phyloP scores from a whole-genome alignment of 1,140 invertebrate species.

The Trichonephila inaurata region DNA sequence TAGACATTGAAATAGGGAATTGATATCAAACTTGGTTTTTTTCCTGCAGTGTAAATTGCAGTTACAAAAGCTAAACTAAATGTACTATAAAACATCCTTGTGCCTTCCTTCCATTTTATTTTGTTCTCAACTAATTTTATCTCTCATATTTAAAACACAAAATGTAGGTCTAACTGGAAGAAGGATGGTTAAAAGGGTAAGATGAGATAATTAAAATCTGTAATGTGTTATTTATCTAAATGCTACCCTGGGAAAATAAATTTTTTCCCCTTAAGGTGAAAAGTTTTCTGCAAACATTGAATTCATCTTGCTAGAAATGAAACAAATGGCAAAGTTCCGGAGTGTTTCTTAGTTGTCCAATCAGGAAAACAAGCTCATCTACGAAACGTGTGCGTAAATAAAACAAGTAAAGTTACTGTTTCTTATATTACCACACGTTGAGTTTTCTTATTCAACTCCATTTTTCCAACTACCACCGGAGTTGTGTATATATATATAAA shows the following conservation, averaged over 20 bases:
- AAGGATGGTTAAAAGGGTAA: no score
- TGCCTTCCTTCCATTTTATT: no score
- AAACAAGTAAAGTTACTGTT: conserved; percentile 52
- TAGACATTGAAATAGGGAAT: no score
- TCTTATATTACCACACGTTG: conserved; percentile 66
- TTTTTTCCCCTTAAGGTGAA: background rate
- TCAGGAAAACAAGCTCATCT: conserved; percentile 65
- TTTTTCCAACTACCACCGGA: conserved; percentile 62
- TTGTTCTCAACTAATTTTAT: no score
- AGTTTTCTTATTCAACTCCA: conserved; percentile 58
- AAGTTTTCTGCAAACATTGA: background rate
- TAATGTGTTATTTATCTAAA: background rate
- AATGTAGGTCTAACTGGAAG: no score
- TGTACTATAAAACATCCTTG: no score
- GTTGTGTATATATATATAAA: background rate
- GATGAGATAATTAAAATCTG: no score
- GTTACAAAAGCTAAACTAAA: no score
- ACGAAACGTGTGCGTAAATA: conserved; percentile 54
- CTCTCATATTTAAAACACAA: no score
- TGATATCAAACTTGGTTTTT: no score
- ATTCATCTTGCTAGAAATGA: background rate
- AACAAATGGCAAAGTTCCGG: conserved; percentile 15
- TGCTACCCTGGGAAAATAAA: background rate
- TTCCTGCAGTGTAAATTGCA: no score
- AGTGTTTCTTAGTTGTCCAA: conserved; percentile 45